A percentile compares a stretch with the other conserved stretches of the same genome.
phyloP scores from a whole-genome alignment of 2,797 vertebrate genomes.

The Phylloscopus collybita region DNA sequence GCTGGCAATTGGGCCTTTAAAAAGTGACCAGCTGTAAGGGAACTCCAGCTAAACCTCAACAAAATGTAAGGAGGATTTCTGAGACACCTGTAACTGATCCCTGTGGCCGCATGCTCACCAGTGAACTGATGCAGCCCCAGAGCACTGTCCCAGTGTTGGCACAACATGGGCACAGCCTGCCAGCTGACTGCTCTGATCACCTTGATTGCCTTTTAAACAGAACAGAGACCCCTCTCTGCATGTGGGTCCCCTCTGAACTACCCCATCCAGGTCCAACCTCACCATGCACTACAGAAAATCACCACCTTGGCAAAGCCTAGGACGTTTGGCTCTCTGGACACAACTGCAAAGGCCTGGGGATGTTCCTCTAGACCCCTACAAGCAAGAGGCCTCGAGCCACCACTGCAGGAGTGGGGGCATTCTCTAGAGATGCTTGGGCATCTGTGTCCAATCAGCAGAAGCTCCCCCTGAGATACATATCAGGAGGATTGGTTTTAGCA shows the following conservation, averaged over 20 bases:
- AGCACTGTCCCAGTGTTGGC: neutral
- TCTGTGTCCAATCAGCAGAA: neutral
- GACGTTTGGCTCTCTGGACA: fast-evolving
- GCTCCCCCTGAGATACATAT: neutral
- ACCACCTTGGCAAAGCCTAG: fast-evolving
- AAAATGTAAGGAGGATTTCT: neutral
- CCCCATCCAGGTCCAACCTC: neutral
- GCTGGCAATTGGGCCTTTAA: neutral
- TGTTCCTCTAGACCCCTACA: neutral
- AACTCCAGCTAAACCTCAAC: neutral
- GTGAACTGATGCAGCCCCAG: neutral
- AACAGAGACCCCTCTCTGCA: neutral
- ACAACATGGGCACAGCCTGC: fast-evolving
- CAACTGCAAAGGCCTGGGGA: neutral
- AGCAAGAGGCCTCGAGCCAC: neutral
- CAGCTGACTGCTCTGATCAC: neutral
- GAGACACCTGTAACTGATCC: neutral
- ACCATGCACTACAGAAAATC: neutral
- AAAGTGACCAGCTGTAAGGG: neutral
- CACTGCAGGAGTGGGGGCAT: neutral
- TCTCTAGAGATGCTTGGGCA: neutral
- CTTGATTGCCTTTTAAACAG: neutral
- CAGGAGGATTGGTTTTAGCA: neutral
- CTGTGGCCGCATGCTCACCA: neutral
- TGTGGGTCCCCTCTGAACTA: neutral